Conservation (phyloP, 2,888 invertebrate genomes). For the Beris chalybata region DNA sequence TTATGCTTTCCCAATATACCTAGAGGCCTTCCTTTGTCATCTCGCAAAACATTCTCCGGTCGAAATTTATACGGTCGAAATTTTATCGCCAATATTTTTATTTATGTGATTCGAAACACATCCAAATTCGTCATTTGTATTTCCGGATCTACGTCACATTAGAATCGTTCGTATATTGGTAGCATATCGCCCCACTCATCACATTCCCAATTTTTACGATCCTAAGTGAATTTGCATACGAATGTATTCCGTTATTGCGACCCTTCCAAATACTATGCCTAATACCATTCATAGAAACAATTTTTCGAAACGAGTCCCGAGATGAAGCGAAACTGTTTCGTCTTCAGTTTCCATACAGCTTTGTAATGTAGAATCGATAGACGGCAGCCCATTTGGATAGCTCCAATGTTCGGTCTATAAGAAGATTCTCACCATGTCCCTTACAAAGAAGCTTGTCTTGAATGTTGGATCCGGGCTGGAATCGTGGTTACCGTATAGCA, state of each 20-base stretch:
- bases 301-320: neutral
- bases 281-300: neutral
- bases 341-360: neutral
- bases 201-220: conserved; percentile 10
- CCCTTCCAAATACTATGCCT: neutral
- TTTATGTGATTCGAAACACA: too few species aligned
- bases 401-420: neutral
- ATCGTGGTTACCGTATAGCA: neutral
- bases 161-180: neutral
- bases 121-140: too few species aligned
- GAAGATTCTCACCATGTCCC: too few species aligned
- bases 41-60: too few species aligned
- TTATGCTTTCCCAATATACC: too few species aligned
- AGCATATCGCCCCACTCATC: neutral
- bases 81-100: too few species aligned
- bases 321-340: neutral
- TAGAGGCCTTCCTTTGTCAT: too few species aligned
- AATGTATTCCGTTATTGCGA: neutral
- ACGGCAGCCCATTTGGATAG: neutral
- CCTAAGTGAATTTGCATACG: conserved; percentile 19
- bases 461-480: neutral
- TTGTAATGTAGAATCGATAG: conserved; percentile 5
- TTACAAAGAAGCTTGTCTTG: too few species aligned
- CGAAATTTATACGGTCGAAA: too few species aligned
- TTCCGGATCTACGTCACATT: too few species aligned